These are phyloP conservation scores for Agonopterix subpropinquella DNA, from an alignment of 2,888 invertebrate genomes.

Conservation along the genomic window DNA sequence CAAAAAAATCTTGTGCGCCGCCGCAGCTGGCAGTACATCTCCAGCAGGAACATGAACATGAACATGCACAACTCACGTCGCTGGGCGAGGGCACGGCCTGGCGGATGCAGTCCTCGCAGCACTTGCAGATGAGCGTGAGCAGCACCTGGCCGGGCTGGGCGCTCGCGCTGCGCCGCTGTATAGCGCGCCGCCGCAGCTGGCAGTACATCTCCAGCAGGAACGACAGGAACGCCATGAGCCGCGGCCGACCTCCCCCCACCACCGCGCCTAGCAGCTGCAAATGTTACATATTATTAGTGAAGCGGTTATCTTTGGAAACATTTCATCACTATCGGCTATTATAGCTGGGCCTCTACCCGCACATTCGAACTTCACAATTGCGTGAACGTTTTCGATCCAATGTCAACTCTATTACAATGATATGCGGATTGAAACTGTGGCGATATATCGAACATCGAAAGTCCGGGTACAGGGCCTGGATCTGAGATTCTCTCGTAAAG, in stretches of 20 bases:
- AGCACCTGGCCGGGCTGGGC: slow-evolving; percentile 81
- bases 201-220: slow-evolving; percentile 94
- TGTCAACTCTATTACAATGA: no score
- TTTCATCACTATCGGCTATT: slow-evolving; percentile 20
- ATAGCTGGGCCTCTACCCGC: slow-evolving; percentile 16
- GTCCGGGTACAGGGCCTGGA: no score
- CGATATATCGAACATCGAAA: no score
- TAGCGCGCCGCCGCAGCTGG: slow-evolving; percentile 84
- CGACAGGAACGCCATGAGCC: slow-evolving; percentile 89
- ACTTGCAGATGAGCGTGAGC: slow-evolving; percentile 89
- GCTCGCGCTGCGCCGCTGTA: slow-evolving; percentile 71
- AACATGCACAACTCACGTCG: slow-evolving; percentile 74
- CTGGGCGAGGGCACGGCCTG: slow-evolving; percentile 87
- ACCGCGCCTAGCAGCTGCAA: slow-evolving; percentile 66
- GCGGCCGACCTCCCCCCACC: slow-evolving; percentile 78
- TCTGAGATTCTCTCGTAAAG: no score
- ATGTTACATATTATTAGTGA: neutral
- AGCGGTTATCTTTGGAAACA: slow-evolving; percentile 15
- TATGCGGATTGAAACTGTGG: no score
- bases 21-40: no score
- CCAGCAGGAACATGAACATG: no score
- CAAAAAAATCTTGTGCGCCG: no score
- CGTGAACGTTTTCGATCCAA: no score
- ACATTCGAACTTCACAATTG: no score
- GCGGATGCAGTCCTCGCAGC: slow-evolving; percentile 91